phyloP scores from a whole-genome alignment of 2,797 vertebrate genomes.

The Hemitrygon akajei region DNA sequence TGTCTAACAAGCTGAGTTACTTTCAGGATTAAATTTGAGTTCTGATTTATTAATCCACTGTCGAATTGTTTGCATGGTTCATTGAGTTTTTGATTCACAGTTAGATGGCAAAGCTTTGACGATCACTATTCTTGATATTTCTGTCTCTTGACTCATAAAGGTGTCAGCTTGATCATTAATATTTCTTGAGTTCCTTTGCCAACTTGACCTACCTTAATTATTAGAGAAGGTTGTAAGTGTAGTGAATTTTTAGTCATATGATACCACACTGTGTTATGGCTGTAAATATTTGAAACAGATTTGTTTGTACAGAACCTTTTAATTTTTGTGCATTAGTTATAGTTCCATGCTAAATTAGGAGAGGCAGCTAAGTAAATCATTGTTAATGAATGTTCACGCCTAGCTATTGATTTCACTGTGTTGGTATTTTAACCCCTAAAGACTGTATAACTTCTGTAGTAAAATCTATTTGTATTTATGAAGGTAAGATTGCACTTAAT shows the following conservation, averaged over 20 bases:
- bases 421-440: background rate
- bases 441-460: background rate
- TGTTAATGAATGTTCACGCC: background rate
- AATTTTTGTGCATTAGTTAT: background rate
- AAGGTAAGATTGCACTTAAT: background rate
- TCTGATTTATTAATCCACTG: background rate
- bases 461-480: background rate
- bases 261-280: background rate
- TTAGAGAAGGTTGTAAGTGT: background rate
- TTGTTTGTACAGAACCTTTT: background rate
- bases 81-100: constrained; percentile 8
- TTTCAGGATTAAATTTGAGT: background rate
- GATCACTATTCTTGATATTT: background rate
- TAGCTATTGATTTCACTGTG: background rate
- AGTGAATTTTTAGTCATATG: background rate
- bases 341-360: constrained; percentile 4
- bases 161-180: background rate
- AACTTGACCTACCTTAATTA: constrained; percentile 3
- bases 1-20: background rate
- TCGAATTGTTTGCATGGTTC: background rate
- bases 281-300: background rate
- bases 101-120: background rate
- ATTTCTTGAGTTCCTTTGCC: background rate
- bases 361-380: background rate
- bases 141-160: background rate